Percentiles rank a stretch among this genome's conserved stretches.
Conservation (phyloP, 2,888 invertebrate species). For the Acheta domesticus region DNA sequence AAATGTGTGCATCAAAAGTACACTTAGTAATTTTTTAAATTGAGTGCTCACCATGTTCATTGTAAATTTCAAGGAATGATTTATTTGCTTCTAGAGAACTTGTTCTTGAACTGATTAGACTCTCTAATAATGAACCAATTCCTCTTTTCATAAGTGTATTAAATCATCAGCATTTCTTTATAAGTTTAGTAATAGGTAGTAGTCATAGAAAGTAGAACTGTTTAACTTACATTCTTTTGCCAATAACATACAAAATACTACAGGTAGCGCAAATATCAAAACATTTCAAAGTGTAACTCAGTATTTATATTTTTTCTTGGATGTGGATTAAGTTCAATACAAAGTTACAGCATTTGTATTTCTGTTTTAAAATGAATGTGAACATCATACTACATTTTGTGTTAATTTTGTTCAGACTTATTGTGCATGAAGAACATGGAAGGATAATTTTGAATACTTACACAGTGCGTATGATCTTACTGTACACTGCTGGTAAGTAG, state of each 20-base stretch:
- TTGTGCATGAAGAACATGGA: not conserved
- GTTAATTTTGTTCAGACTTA: no score
- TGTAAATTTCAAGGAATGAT: not conserved
- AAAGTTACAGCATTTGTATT: no score
- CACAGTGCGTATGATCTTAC: conserved; percentile 6
- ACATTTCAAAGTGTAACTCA: no score
- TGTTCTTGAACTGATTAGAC: not conserved
- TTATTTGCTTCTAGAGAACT: not conserved
- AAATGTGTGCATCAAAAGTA: no score
- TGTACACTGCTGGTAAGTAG: not conserved
- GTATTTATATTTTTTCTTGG: no score
- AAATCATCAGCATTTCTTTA: not conserved
- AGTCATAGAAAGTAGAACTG: not conserved
- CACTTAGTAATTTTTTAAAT: not conserved
- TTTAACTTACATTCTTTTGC: not conserved
- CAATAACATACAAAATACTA: not conserved
- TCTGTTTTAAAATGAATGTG: no score
- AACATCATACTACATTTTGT: no score
- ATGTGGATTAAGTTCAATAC: no score
- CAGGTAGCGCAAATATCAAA: no score
- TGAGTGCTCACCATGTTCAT: not conserved
- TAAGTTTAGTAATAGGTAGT: not conserved
- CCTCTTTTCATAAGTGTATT: not conserved
- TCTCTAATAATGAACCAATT: not conserved
- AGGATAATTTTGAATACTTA: not conserved